These are phyloP conservation scores for Xenopus laevis DNA, from an alignment of 2,113 vertebrate species.

Conservation along the genomic window DNA sequence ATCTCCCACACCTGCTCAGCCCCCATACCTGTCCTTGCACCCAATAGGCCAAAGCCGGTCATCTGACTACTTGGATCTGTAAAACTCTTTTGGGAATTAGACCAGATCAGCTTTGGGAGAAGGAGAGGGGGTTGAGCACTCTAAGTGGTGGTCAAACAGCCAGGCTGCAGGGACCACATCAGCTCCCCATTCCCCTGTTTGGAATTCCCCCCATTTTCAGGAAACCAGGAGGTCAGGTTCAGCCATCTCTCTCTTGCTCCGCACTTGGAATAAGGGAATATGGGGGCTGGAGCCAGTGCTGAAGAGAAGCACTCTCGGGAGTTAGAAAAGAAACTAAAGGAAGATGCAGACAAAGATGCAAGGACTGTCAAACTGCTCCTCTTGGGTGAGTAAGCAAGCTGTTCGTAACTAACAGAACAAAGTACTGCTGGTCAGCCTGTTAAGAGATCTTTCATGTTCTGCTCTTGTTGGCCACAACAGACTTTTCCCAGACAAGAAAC, in stretches of 20 bases:
- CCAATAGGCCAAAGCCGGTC: constrained; percentile 64
- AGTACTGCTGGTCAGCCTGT: neutral
- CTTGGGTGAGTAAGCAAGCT: constrained; percentile 73
- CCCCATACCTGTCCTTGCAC: constrained; percentile 74
- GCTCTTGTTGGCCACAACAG: neutral
- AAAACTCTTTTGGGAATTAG: constrained; percentile 70
- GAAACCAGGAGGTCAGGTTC: constrained; percentile 31
- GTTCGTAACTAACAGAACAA: neutral
- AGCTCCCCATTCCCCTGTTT: constrained; percentile 14
- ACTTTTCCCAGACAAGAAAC: neutral
- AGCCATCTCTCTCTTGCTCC: constrained; percentile 38
- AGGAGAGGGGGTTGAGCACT: constrained; percentile 48
- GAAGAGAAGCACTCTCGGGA: constrained; percentile 94
- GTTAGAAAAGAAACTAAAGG: constrained; percentile 94
- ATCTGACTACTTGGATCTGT: constrained; percentile 58
- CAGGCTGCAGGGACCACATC: constrained; percentile 33
- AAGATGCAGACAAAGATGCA: constrained; percentile 92
- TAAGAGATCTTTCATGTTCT: neutral
- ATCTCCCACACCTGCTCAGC: constrained; percentile 60
- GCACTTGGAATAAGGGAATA: constrained; percentile 52
- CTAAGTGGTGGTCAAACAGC: constrained; percentile 30
- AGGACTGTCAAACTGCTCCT: constrained; percentile 96
- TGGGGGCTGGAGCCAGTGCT: constrained; percentile 92
- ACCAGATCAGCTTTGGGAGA: constrained; percentile 50
- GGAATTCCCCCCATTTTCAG: neutral